phyloP scores from a whole-genome alignment of 35 echinoderm and acorn worm genomes.

The Lytechinus variegatus region DNA sequence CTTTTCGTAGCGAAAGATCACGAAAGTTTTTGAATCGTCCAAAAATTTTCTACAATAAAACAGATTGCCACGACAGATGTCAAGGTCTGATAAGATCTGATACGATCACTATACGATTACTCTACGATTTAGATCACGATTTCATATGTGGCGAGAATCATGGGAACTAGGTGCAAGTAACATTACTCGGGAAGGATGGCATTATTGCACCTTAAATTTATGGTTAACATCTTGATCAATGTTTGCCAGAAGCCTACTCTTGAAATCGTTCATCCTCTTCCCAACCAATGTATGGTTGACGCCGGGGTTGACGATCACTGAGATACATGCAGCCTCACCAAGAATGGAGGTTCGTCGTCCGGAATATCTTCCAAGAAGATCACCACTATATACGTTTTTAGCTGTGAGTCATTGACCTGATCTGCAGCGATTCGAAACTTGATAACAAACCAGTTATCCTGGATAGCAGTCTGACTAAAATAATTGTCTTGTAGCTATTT shows the following conservation, averaged over 20 bases:
- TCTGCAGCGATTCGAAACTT: background rate
- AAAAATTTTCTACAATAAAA: too few relatives aligned
- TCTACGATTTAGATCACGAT: too few relatives aligned
- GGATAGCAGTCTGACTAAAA: background rate
- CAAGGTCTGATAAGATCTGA: too few relatives aligned
- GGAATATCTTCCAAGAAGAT: slow-evolving; percentile 39
- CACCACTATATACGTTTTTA: background rate
- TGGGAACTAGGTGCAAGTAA: background rate
- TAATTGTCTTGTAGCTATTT: slow-evolving; percentile 20
- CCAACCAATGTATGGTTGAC: background rate
- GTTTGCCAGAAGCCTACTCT: slow-evolving; percentile 11
- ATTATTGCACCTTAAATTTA: background rate
- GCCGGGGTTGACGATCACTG: background rate
- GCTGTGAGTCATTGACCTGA: slow-evolving; percentile 16
- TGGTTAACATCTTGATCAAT: background rate
- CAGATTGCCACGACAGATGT: too few relatives aligned
- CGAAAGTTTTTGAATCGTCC: too few relatives aligned
- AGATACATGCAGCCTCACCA: slow-evolving; percentile 9
- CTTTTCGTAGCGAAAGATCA: too few relatives aligned
- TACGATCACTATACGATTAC: too few relatives aligned
- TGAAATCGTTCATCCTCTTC: background rate
- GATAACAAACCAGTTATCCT: background rate
- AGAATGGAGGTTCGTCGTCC: slow-evolving; percentile 16
- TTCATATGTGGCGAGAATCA: too few relatives aligned
- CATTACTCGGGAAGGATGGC: background rate